phyloP scores from a whole-genome alignment of 2,113 vertebrate species.

The Albula glossodonta region DNA sequence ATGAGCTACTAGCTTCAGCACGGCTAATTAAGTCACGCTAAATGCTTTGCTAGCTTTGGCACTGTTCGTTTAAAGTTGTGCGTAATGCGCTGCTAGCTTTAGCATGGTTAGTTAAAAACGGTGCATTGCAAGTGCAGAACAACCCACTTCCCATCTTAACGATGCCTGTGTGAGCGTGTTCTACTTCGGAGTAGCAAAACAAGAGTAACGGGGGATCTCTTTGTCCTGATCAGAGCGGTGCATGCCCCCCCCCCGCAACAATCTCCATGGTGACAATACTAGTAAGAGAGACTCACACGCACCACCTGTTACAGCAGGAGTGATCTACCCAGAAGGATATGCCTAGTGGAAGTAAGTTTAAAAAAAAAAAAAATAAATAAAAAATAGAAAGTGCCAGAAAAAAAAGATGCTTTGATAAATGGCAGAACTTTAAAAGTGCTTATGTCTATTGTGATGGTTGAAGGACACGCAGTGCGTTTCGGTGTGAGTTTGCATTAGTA shows the following conservation, averaged over 20 bases:
- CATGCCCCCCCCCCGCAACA: background rate
- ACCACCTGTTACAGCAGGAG: background rate
- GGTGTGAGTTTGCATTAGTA: background rate
- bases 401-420: background rate
- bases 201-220: background rate
- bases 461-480: background rate
- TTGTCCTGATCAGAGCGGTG: background rate
- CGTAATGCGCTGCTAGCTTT: too few relatives aligned
- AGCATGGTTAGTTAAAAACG: too few relatives aligned
- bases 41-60: too few relatives aligned
- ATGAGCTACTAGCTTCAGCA: too few relatives aligned
- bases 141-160: background rate
- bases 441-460: background rate
- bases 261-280: background rate
- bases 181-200: background rate
- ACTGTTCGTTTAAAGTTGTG: too few relatives aligned
- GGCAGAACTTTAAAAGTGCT: background rate
- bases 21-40: too few relatives aligned
- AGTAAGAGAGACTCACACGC: too few relatives aligned
- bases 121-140: too few relatives aligned
- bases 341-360: background rate
- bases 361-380: background rate
- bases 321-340: background rate
- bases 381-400: background rate
- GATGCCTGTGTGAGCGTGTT: background rate